These are phyloP conservation scores for Dasypolia templi DNA, from an alignment of 2,888 invertebrate genomes.

Conservation along the genomic window DNA sequence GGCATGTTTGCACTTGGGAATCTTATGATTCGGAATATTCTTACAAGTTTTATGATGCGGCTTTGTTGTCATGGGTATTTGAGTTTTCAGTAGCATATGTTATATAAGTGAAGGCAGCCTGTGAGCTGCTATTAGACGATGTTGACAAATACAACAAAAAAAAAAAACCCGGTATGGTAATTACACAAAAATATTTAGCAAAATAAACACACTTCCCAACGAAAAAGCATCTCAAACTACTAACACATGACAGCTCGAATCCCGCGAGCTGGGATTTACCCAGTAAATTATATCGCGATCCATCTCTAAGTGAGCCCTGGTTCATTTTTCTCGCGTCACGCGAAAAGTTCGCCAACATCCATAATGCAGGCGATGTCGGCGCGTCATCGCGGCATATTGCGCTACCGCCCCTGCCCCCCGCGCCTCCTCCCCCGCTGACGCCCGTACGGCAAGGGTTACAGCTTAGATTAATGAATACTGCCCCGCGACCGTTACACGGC, in stretches of 20 bases:
- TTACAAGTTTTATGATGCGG: conserved; percentile 19
- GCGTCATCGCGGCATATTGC: conserved; percentile 89
- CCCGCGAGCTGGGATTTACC: conserved; percentile 59
- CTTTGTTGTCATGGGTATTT: background rate
- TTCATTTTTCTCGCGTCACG: conserved; percentile 90
- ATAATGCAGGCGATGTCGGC: conserved; percentile 89
- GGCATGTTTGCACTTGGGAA: conserved; percentile 65
- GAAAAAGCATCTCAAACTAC: conserved; percentile 32
- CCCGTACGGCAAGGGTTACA: conserved; percentile 79
- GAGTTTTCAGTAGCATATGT: background rate
- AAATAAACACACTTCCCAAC: background rate
- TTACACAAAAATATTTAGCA: background rate
- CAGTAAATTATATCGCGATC: conserved; percentile 85
- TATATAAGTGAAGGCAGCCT: background rate
- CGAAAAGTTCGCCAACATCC: conserved; percentile 86
- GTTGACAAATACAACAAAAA: background rate
- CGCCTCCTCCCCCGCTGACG: conserved; percentile 48
- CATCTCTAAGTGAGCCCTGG: conserved; percentile 80
- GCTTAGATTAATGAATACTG: conserved; percentile 81
- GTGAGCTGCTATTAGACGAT: background rate
- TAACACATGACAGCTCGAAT: conserved; percentile 34
- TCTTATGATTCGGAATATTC: conserved; percentile 53
- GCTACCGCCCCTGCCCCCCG: conserved; percentile 57
- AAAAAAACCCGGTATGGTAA: background rate
- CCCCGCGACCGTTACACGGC: conserved; percentile 65